Percentiles rank a stretch among this genome's conserved stretches.
Evolutionary conservation across 2,888 invertebrate species (phyloP).

Genomic region (Aspidiotus destructor): DNA sequence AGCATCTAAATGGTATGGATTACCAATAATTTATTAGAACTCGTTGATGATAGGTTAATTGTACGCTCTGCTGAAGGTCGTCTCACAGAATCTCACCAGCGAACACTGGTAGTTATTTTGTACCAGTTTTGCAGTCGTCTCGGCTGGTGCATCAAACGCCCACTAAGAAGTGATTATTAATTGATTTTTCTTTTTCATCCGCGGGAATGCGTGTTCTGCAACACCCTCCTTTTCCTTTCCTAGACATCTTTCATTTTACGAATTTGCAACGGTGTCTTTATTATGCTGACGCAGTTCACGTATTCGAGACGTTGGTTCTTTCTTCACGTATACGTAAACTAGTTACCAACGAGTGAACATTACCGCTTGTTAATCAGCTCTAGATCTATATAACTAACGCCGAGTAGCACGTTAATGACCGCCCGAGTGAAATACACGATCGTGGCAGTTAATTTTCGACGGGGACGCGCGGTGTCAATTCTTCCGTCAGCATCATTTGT

Average conservation of each 20-base stretch:
- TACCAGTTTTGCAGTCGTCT: neutral
- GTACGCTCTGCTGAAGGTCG: constrained; percentile 26
- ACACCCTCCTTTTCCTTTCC: neutral
- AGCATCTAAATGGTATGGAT: too few relatives aligned
- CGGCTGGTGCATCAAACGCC: neutral
- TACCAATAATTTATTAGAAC: neutral
- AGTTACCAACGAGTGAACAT: too few relatives aligned
- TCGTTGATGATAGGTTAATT: constrained; percentile 16
- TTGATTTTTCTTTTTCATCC: neutral
- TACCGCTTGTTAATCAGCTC: too few relatives aligned
- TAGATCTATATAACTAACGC: too few relatives aligned
- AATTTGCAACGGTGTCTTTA: neutral
- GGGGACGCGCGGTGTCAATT: neutral
- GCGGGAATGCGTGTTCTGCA: neutral
- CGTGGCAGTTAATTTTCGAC: neutral
- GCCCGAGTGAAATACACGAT: constrained; percentile 1
- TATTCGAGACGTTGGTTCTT: too few relatives aligned
- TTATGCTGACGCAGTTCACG: too few relatives aligned
- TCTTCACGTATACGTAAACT: too few relatives aligned
- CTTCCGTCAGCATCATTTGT: neutral
- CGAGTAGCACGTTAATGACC: constrained; percentile 1
- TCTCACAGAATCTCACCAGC: neutral
- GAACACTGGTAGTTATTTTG: neutral
- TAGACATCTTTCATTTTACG: neutral
- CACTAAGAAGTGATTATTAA: constrained; percentile 1